Base-by-base conservation (phyloP, 2,113 vertebrate genomes). In the Antechinus flavipes region DNA sequence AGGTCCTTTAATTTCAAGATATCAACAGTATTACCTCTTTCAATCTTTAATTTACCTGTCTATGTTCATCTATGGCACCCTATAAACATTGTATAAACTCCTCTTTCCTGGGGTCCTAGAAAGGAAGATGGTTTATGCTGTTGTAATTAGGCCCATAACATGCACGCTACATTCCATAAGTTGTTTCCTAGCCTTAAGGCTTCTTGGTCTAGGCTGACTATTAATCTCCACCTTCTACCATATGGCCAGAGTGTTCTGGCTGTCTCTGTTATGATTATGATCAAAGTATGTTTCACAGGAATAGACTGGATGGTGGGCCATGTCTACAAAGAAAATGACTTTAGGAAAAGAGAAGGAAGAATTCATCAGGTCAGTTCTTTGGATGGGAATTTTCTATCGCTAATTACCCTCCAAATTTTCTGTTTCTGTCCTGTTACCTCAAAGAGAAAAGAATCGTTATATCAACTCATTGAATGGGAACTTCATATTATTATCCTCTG, bases 71-170 rank as follows among this genome's bases (percentile, higher is more conserved):
- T 90, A 90, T 27, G 46, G 89, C 49, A 90, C 49, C 10, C 89
- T 94, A 89, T 47, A 8, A 58, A 53, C 93, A 92, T 50, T n/a
- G 35, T 12, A 91, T 30, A 61, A 46, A 24, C 91, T 47, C 42
- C 12, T 54, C 14, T 50, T 84, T 95, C 47, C 42, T 55, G 19
- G 56, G 46, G 92, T 2, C n/a, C 93, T 56, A 76, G 89, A 30
- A 93, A 96, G n/a, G 54, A 96, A 54, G 92, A 84, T 90, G 35
- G 26, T 96, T 95, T 95, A 93, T 58, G 50, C 58, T 55, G 46
- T n/a, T 96, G 8, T 53, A 93, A 95, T 90, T 93, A 94, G 56
- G 56, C 25, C 54, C 89, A 84, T 89, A 76, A 89, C 14, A 91
- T 94, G 25, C 16, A 42, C 22, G 55, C 90, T 95, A n/a, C 53